Evolutionary conservation across 2,113 vertebrate genomes (phyloP).

Genomic region (Pangasianodon gigas): DNA sequence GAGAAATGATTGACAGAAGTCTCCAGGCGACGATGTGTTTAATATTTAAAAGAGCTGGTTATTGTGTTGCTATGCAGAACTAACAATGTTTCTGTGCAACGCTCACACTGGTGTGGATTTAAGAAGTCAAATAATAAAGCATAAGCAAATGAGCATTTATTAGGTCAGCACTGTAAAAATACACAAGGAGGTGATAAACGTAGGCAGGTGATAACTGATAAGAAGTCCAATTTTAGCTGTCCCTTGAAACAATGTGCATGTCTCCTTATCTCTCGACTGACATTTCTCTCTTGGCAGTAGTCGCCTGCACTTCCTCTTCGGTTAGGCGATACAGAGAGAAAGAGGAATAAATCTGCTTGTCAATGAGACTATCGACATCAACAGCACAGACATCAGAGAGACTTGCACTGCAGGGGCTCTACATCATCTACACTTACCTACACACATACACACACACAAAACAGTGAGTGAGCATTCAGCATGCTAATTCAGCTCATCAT

Average conservation of each 20-base stretch:
- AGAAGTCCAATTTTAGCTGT: background rate
- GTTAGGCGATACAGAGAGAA: conserved; percentile 21
- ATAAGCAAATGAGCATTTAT: conserved; percentile 8
- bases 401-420: conserved; percentile 30
- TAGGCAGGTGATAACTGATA: conserved; percentile 27
- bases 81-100: conserved; percentile 27
- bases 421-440: conserved; percentile 29
- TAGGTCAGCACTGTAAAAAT: conserved; percentile 3
- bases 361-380: conserved; percentile 34
- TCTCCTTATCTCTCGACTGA: conserved; percentile 21
- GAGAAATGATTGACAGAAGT: conserved; percentile 51
- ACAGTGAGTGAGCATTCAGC: conserved; percentile 26
- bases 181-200: conserved; percentile 26
- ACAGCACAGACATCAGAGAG: conserved; percentile 29
- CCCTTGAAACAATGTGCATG: conserved; percentile 26
- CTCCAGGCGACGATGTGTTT: conserved; percentile 42
- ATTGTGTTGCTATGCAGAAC: conserved; percentile 38
- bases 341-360: conserved; percentile 31
- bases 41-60: conserved; percentile 53
- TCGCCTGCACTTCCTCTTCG: conserved; percentile 5
- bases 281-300: conserved; percentile 9
- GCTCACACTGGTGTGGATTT: conserved; percentile 27
- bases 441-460: background rate
- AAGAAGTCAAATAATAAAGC: conserved; percentile 12
- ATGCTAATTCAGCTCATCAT: conserved; percentile 29